Evolutionary conservation across 2,797 vertebrate species (phyloP).

Genomic region (Tadarida brasiliensis): DNA sequence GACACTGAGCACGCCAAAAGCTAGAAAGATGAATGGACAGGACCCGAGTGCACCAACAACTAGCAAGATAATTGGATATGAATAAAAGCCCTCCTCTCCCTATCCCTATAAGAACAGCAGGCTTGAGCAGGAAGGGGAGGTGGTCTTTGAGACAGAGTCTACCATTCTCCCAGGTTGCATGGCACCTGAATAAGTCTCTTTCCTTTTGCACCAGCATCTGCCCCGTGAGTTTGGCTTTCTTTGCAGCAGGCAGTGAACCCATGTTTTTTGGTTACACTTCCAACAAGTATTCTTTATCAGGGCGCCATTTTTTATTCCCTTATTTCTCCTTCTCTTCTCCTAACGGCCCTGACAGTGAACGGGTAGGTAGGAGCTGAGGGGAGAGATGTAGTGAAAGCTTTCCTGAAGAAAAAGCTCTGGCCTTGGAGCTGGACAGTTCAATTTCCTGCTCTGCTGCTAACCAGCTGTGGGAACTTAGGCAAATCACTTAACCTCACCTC

Average conservation of each 20-base stretch:
- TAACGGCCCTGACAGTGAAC: not conserved
- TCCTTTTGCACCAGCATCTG: not conserved
- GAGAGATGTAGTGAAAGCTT: not conserved
- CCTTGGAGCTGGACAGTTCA: not conserved
- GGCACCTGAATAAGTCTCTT: not conserved
- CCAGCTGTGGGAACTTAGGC: not conserved
- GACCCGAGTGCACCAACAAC: not conserved
- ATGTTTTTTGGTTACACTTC: not conserved
- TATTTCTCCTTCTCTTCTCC: not conserved
- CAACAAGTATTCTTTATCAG: not conserved
- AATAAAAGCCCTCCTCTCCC: not conserved
- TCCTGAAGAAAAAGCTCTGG: not conserved
- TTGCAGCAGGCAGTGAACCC: not conserved
- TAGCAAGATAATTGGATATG: not conserved
- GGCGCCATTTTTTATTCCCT: not conserved
- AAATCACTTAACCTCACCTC: not conserved
- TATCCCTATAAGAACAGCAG: not conserved
- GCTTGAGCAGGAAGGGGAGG: not conserved
- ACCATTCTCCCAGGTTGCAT: not conserved
- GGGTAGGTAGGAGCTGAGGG: not conserved
- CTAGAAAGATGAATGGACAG: not conserved
- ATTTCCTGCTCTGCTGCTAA: not conserved
- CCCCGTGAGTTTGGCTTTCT: not conserved
- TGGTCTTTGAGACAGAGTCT: not conserved
- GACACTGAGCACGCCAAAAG: not conserved